These are phyloP conservation scores for Bacillus rossius DNA, from an alignment of 1,140 invertebrate genomes.

Conservation along the genomic window DNA sequence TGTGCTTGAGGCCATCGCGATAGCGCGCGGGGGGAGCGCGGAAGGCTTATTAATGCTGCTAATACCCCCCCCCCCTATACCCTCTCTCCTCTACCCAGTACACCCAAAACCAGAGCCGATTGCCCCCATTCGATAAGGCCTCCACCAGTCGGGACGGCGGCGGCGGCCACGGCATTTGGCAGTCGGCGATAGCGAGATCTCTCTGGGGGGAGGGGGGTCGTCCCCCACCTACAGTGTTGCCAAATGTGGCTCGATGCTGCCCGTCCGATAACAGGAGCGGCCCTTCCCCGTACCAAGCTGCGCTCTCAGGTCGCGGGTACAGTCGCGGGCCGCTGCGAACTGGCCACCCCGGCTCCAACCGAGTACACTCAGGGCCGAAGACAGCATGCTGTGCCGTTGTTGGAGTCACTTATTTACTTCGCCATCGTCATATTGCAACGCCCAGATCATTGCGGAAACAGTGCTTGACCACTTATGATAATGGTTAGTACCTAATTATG, in stretches of 20 bases:
- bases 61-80: constrained; percentile 39
- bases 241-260: constrained; percentile 6
- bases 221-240: constrained; percentile 5
- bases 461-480: too few species aligned
- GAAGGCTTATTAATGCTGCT: constrained; percentile 42
- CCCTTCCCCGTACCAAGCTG: constrained; percentile 4
- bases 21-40: constrained; percentile 32
- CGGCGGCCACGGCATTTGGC: constrained; percentile 6
- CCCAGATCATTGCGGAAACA: too few species aligned
- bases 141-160: not conserved
- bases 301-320: not conserved
- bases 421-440: too few species aligned
- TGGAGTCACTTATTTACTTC: too few species aligned
- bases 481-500: too few species aligned
- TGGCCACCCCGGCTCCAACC: too few species aligned
- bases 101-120: constrained; percentile 19
- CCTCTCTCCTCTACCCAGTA: constrained; percentile 20
- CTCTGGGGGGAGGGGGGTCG: too few species aligned
- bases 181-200: constrained; percentile 4
- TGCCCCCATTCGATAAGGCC: constrained; percentile 14
- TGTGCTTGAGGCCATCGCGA: constrained; percentile 9
- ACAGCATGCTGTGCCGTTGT: too few species aligned
- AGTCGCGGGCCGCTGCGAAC: too few species aligned
- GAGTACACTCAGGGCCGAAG: too few species aligned
- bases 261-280: constrained; percentile 1